Conservation (phyloP, 2,113 vertebrate genomes). For the Chlamydotis undulata region DNA sequence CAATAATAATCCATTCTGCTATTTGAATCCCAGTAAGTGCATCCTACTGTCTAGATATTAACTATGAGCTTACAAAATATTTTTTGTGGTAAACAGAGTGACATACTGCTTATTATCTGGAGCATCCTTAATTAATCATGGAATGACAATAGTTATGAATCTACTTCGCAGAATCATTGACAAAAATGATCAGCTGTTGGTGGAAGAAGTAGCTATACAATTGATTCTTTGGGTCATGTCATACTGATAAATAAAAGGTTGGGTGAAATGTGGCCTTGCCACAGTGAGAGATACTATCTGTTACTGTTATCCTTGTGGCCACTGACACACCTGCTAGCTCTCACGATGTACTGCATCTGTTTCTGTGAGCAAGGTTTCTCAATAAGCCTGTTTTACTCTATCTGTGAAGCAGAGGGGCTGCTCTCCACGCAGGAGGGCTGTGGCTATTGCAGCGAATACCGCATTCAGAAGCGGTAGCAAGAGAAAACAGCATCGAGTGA, state of each 20-base stretch:
- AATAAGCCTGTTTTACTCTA: neutral
- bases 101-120: neutral
- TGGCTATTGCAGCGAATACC: constrained; percentile 47
- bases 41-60: neutral
- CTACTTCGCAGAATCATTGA: neutral
- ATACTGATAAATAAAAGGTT: constrained; percentile 24
- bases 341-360: neutral
- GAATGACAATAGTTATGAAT: neutral
- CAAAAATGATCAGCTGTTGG: neutral
- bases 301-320: constrained; percentile 4
- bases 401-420: constrained; percentile 28
- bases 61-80: neutral
- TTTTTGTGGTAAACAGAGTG: neutral
- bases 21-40: neutral
- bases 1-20: neutral
- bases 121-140: neutral
- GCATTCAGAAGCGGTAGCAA: constrained; percentile 58
- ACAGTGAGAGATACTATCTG: neutral
- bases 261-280: neutral
- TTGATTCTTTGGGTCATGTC: constrained; percentile 20
- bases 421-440: constrained; percentile 42
- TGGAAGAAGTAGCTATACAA: neutral
- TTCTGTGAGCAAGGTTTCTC: constrained; percentile 18
- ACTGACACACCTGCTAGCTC: constrained; percentile 61
- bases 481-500: constrained; percentile 40